phyloP scores from a whole-genome alignment of 2,797 vertebrate species.

The Halcyon badia region DNA sequence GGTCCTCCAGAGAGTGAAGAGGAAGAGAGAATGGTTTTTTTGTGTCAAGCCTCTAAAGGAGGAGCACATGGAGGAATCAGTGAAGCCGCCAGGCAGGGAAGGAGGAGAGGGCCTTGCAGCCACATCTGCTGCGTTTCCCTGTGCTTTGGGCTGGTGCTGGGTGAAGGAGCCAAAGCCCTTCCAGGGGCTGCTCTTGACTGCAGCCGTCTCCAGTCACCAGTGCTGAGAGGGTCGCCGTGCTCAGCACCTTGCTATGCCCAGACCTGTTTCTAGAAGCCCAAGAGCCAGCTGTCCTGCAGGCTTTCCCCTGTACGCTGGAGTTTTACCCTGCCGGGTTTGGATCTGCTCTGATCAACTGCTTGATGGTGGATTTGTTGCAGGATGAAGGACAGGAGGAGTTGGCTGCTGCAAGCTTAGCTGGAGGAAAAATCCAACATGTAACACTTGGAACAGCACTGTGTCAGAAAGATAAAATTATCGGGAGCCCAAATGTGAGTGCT shows the following conservation, averaged over 20 bases:
- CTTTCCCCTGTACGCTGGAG: background rate
- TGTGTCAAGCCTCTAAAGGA: background rate
- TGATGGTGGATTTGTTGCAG: background rate
- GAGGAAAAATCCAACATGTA: background rate
- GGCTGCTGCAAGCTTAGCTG: background rate
- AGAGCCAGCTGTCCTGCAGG: background rate
- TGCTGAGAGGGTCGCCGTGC: background rate
- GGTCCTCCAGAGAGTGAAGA: background rate
- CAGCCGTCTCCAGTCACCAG: background rate
- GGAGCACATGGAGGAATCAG: background rate
- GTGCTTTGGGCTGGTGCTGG: background rate
- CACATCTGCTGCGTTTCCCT: background rate
- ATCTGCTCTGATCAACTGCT: background rate
- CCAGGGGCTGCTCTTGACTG: background rate
- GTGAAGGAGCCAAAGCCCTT: background rate
- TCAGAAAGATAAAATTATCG: slow-evolving; percentile 3
- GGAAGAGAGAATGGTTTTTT: background rate
- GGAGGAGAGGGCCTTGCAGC: background rate
- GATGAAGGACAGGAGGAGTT: background rate
- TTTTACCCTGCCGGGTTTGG: background rate
- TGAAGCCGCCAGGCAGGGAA: background rate
- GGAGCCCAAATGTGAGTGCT: background rate
- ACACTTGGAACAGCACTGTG: background rate
- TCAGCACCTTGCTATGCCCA: background rate
- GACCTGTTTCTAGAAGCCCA: background rate